Conservation (phyloP, 2,797 vertebrate genomes). For the Knipowitschia caucasica region DNA sequence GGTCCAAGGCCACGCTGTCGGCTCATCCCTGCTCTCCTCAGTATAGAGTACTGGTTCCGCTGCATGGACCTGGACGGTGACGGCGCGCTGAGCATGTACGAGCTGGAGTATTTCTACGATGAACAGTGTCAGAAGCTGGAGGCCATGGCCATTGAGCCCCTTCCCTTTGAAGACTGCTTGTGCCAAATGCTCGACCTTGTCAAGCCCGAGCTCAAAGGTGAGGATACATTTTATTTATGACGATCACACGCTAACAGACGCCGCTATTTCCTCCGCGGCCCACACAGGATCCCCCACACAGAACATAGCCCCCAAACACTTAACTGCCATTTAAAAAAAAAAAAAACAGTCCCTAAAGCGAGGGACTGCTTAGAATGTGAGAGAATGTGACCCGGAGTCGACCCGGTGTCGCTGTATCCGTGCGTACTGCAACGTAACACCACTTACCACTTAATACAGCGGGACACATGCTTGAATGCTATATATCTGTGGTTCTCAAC, state of each 20-base stretch:
- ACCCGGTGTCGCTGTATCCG: slow-evolving; percentile 11
- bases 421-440: slow-evolving; percentile 13
- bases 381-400: slow-evolving; percentile 39
- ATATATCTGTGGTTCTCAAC: no score
- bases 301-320: slow-evolving; percentile 37
- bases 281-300: slow-evolving; percentile 11
- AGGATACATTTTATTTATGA: slow-evolving; percentile 28
- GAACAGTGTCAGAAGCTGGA: slow-evolving; percentile 93
- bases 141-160: slow-evolving; percentile 87
- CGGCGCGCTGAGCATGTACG: slow-evolving; percentile 91
- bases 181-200: slow-evolving; percentile 97
- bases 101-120: slow-evolving; percentile 93
- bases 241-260: slow-evolving; percentile 17
- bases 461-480: not conserved
- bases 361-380: slow-evolving; percentile 32
- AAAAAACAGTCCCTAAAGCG: not conserved
- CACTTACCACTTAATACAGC: slow-evolving; percentile 5
- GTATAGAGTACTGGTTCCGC: slow-evolving; percentile 98
- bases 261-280: slow-evolving; percentile 2
- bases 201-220: slow-evolving; percentile 85
- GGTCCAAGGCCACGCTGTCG: not conserved
- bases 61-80: slow-evolving; percentile 97
- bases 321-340: slow-evolving; percentile 33
- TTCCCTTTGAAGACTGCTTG: slow-evolving; percentile 92
- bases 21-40: slow-evolving; percentile 45